phyloP scores from a whole-genome alignment of 2,888 invertebrate genomes.

The Agriopis leucophaearia region DNA sequence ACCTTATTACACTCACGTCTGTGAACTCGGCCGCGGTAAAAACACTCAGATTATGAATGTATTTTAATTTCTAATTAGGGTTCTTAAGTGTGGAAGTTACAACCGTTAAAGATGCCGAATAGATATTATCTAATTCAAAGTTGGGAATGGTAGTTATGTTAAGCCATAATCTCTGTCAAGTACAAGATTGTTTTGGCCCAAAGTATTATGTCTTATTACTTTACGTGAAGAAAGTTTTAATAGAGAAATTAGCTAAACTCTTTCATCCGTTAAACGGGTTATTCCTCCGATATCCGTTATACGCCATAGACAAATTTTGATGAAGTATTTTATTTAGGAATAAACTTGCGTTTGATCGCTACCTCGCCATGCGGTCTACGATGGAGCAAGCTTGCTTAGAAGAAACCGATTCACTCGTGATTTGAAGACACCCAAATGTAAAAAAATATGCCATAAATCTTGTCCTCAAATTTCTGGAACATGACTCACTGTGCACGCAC shows the following conservation, averaged over 20 bases:
- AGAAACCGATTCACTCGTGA: too few relatives aligned
- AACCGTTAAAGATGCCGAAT: constrained; percentile 32
- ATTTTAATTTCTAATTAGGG: constrained; percentile 40
- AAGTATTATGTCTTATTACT: constrained; percentile 29
- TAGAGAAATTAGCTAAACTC: constrained; percentile 7
- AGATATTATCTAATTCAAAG: constrained; percentile 36
- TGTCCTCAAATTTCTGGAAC: constrained; percentile 5
- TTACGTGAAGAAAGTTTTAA: constrained; percentile 17
- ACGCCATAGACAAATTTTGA: too few relatives aligned
- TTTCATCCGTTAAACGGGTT: not conserved
- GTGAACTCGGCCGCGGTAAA: constrained; percentile 26
- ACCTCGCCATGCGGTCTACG: too few relatives aligned
- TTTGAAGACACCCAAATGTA: too few relatives aligned
- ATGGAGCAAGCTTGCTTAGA: too few relatives aligned
- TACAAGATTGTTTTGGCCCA: constrained; percentile 17
- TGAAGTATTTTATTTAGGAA: too few relatives aligned
- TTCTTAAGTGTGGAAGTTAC: constrained; percentile 38
- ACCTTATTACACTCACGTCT: constrained; percentile 18
- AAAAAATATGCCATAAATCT: not conserved
- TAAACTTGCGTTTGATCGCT: too few relatives aligned
- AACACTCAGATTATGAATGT: constrained; percentile 36
- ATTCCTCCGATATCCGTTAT: too few relatives aligned
- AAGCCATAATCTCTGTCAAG: constrained; percentile 27
- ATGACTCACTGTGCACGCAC: constrained; percentile 15
- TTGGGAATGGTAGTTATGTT: constrained; percentile 29